Conservation (phyloP, 2,113 vertebrate genomes). For the Semnornis frantzii region DNA sequence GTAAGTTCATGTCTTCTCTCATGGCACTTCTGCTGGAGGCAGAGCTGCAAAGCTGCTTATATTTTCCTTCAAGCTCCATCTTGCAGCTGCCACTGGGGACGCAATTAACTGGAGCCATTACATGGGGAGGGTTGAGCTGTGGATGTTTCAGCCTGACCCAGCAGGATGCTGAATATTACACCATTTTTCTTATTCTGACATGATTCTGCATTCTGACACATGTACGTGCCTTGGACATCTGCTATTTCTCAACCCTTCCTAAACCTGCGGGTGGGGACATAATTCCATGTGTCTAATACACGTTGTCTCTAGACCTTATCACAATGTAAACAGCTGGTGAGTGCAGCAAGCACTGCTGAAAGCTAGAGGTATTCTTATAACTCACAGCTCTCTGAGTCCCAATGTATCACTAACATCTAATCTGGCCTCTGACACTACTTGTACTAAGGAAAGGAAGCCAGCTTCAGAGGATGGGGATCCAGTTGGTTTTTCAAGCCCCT, state of each 20-base stretch:
- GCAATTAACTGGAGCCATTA: not conserved
- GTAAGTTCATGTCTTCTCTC: not conserved
- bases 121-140: not conserved
- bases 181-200: not conserved
- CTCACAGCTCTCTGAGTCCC: not conserved
- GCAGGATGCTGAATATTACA: not conserved
- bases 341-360: not conserved
- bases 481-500: not conserved
- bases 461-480: not conserved
- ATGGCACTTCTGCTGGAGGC: rapidly evolving
- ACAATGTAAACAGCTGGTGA: not conserved
- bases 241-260: slow-evolving; percentile 25
- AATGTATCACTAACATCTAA: not conserved
- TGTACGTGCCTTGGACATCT: not conserved
- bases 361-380: not conserved
- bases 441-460: not conserved
- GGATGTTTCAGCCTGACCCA: not conserved
- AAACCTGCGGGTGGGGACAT: not conserved
- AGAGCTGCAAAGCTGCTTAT: not conserved
- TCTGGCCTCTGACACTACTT: not conserved
- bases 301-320: not conserved
- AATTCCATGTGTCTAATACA: not conserved
- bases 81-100: not conserved
- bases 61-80: not conserved
- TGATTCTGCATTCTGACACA: not conserved